phyloP scores from a whole-genome alignment of 2,888 invertebrate species.

The Nomada fucata region DNA sequence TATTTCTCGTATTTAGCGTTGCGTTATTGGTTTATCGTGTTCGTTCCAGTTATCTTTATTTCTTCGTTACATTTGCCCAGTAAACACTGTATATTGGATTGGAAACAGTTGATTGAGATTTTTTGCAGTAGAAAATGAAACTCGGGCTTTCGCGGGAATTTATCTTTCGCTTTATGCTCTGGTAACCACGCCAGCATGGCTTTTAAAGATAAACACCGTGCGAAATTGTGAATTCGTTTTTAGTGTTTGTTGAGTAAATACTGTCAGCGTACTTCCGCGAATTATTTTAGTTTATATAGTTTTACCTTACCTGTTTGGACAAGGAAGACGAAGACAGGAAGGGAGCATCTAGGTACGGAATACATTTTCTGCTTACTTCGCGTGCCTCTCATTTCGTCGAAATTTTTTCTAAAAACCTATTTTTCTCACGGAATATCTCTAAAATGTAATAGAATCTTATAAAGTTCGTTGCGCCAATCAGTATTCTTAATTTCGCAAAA shows the following conservation, averaged over 20 bases:
- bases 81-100: not conserved
- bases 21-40: no score
- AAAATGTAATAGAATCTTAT: no score
- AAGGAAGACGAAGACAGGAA: not conserved
- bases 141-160: not conserved
- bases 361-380: no score
- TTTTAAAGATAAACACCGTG: conserved; percentile 20
- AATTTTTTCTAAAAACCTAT: no score
- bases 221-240: conserved; percentile 13
- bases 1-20: no score
- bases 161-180: not conserved
- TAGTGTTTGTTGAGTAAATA: conserved; percentile 22
- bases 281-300: conserved; percentile 9
- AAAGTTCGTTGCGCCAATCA: no score
- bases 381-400: no score
- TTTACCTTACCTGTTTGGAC: not conserved
- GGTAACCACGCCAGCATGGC: not conserved
- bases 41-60: not conserved
- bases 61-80: not conserved
- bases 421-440: no score
- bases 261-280: not conserved
- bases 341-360: no score
- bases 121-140: conserved; percentile 9
- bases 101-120: conserved; percentile 7
- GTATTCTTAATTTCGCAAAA: no score